Percentiles rank a stretch among this genome's conserved stretches.
Evolutionary conservation across 2,797 vertebrate genomes (phyloP).

Genomic region (Chromobotia macracanthus): DNA sequence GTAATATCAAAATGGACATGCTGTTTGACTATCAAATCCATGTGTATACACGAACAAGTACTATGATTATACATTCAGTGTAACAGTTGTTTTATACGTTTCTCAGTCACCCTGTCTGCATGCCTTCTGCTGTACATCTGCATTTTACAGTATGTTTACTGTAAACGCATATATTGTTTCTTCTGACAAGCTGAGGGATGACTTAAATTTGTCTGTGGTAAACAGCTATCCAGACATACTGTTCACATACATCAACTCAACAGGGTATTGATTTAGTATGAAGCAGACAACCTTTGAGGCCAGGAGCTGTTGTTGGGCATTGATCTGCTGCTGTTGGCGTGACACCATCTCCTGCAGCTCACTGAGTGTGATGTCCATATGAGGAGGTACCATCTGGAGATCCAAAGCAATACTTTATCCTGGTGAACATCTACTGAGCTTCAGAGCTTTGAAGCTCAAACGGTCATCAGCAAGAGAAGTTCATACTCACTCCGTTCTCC

Average conservation of each 20-base stretch:
- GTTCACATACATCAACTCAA: neutral
- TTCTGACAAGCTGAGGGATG: neutral
- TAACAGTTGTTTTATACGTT: too few relatives aligned
- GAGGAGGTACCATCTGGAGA: conserved; percentile 77
- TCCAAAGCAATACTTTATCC: conserved; percentile 1
- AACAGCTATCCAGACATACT: too few relatives aligned
- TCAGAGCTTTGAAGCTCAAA: neutral
- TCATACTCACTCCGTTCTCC: conserved; percentile 82
- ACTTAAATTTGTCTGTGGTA: neutral
- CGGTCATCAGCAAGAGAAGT: neutral
- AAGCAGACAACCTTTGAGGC: conserved; percentile 75
- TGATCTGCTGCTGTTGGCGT: conserved; percentile 91
- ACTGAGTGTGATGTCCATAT: conserved; percentile 85
- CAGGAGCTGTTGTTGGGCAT: conserved; percentile 86
- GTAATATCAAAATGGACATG: too few relatives aligned
- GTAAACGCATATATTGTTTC: neutral
- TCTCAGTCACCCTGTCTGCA: too few relatives aligned
- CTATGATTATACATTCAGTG: too few relatives aligned
- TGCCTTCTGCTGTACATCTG: too few relatives aligned
- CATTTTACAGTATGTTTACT: neutral
- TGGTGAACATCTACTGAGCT: neutral
- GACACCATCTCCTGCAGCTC: conserved; percentile 92
- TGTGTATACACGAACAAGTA: too few relatives aligned
- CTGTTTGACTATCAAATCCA: too few relatives aligned
- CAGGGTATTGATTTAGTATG: neutral